Base-by-base conservation (phyloP, 2,113 vertebrate species). In the Diglossa brunneiventris region DNA sequence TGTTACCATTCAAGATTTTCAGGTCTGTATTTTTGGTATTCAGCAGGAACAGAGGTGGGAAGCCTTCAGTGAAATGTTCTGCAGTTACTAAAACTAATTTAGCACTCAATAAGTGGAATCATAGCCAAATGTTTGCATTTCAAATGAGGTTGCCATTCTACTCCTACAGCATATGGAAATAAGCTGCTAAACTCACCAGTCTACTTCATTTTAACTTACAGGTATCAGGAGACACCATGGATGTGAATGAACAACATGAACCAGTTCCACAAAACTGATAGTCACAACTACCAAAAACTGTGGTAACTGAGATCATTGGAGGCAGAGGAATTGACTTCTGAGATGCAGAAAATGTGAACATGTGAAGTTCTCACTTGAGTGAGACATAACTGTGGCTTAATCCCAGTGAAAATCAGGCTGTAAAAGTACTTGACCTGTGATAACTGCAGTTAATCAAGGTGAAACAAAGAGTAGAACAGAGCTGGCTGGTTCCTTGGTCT, bases 1-100 rank as follows among this genome's bases (percentile, higher is more conserved):
- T 68, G 85, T 76, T 56, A 94, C 46, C 19, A 87, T 83, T 78
- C 84, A 69, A 89, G 63, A 90, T 37, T 93, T 91, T 88, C 59
- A 95, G 70, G 91, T 80, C 78, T 89, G 42, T 80, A 63, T 87
- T 90, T 92, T 75, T 89, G 82, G 67, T 81, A 61, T 79, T 62
- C 89, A 79, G 61, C 66, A 87, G 74, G 59, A 92, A 88, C 63
- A 90, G 79, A 80, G 92, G 76, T 88, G 72, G 87, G 81, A 95
- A 95, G 93, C 53, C 78, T 92, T 61, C 66, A 89, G 31, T 62
- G 59, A 87, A 89, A 69, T 59, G 46, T 84, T 89, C 49, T 85
- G 58, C 50, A 74, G 87, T 66, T 67, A 44, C 84, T 88, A 79
- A 81, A 87, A 69, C 83, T 91, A 89, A 85, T 85, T 94, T 86